Evolutionary conservation across 2,113 vertebrate genomes (phyloP).

Genomic region (Hippopotamus amphibius): DNA sequence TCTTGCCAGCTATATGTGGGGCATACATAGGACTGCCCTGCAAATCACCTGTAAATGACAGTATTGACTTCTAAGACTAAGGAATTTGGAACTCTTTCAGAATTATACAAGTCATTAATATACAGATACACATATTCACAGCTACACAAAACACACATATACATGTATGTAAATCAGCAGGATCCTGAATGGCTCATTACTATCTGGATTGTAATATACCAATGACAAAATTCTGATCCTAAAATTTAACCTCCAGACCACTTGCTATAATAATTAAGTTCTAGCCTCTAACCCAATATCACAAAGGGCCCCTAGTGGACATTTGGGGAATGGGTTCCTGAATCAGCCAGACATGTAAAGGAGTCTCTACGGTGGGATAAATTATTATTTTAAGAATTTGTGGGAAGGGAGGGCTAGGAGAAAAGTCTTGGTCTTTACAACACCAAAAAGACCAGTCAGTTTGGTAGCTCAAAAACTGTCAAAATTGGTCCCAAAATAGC

Average conservation of each 20-base stretch:
- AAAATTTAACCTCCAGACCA: background rate
- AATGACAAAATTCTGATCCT: background rate
- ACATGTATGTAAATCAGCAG: background rate
- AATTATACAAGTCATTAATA: background rate
- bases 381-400: background rate
- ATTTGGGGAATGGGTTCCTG: background rate
- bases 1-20: background rate
- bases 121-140: background rate
- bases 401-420: background rate
- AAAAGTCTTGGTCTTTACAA: background rate
- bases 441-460: background rate
- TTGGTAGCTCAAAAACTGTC: background rate
- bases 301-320: background rate
- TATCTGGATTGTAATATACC: background rate
- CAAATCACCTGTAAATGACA: background rate
- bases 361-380: background rate
- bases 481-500: slow-evolving; percentile 20
- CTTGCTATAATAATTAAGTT: background rate
- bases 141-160: background rate
- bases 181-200: background rate
- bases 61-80: background rate
- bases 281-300: background rate
- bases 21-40: background rate
- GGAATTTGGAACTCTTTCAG: background rate
- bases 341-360: background rate